Conservation (phyloP, 2,888 invertebrate genomes). For the Eupeodes latifasciatus region DNA sequence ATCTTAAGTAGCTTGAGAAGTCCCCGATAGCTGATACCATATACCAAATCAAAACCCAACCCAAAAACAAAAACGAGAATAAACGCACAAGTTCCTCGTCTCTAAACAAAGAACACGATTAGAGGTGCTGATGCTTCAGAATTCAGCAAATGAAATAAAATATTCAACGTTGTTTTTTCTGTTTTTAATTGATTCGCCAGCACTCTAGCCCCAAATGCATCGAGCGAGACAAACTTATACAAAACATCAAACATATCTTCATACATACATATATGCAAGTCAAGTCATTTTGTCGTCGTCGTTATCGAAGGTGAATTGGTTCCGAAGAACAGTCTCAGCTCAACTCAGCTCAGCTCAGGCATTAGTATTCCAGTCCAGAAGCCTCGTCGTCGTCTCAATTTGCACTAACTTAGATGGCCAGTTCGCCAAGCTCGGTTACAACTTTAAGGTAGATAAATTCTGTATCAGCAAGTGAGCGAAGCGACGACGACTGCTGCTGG, state of each 20-base stretch:
- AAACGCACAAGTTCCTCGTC: conserved; percentile 12
- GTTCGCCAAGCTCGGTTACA: conserved; percentile 20
- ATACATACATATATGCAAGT: conserved; percentile 11
- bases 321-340: conserved; percentile 55
- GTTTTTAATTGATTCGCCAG: conserved; percentile 70
- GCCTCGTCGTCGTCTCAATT: conserved; percentile 75
- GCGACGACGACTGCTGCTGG: background rate
- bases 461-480: no score
- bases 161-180: conserved; percentile 5
- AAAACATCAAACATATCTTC: conserved; percentile 9
- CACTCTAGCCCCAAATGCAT: conserved; percentile 69
- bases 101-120: conserved; percentile 62
- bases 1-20: conserved; percentile 61
- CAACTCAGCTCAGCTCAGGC: background rate
- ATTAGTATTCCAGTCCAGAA: conserved; percentile 71
- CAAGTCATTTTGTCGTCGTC: conserved; percentile 24
- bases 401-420: conserved; percentile 76
- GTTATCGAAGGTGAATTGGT: conserved; percentile 68
- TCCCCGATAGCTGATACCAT: no score
- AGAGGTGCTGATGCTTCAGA: conserved; percentile 42
- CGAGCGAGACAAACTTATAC: conserved; percentile 40
- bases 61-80: conserved; percentile 3
- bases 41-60: conserved; percentile 26
- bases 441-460: background rate
- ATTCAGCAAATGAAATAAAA: conserved; percentile 38